Conservation (phyloP, 2,113 vertebrate genomes). For the Miniopterus natalensis region DNA sequence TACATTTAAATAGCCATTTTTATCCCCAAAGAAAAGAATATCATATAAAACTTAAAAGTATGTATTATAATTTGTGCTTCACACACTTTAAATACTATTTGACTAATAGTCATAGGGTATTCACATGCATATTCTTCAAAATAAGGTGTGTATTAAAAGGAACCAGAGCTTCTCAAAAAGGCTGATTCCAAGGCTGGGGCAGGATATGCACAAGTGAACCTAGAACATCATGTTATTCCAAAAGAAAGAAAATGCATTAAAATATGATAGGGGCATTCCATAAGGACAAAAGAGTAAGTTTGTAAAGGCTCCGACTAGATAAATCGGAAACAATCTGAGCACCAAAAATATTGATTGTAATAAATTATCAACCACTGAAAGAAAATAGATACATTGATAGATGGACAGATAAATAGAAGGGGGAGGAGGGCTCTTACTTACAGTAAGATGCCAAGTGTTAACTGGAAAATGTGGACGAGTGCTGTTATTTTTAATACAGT, state of each 20-base stretch:
- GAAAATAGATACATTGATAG: not conserved
- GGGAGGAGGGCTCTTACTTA: not conserved
- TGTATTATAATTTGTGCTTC: conserved; percentile 26
- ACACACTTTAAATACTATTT: conserved; percentile 41
- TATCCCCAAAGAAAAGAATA: conserved; percentile 10
- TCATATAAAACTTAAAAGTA: not conserved
- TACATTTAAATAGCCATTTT: conserved; percentile 39
- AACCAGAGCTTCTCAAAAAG: not conserved
- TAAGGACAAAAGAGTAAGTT: not conserved
- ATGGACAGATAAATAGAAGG: not conserved
- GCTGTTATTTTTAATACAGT: not conserved
- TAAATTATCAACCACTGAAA: conserved; percentile 20
- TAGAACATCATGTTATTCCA: not conserved
- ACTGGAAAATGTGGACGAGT: not conserved
- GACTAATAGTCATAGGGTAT: conserved; percentile 25
- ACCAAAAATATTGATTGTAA: conserved; percentile 5
- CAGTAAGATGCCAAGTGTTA: conserved; percentile 21
- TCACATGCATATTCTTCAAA: conserved; percentile 54
- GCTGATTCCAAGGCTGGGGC: not conserved
- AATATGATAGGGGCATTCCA: not conserved
- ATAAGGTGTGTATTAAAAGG: not conserved
- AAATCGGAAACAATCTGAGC: not conserved
- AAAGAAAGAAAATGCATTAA: conserved; percentile 25
- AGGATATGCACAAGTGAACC: not conserved
- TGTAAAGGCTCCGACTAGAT: not conserved